Percentiles rank a stretch among this genome's conserved stretches.
phyloP scores from a whole-genome alignment of 2,797 vertebrate genomes.

The Anas georgica region DNA sequence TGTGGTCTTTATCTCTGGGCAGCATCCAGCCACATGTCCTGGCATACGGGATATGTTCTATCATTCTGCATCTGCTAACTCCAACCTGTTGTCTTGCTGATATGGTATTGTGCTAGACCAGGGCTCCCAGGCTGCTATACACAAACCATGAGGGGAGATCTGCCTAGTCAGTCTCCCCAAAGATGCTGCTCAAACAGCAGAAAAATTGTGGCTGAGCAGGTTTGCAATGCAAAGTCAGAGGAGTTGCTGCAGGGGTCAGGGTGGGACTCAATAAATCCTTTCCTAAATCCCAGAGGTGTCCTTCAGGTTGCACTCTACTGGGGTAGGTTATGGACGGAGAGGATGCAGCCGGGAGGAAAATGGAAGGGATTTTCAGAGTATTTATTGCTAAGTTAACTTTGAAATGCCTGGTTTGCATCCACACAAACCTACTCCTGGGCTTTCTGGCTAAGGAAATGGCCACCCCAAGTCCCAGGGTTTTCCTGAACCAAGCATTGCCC shows the following conservation, averaged over 20 bases:
- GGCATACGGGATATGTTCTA: neutral
- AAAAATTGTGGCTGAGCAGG: neutral
- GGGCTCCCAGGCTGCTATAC: neutral
- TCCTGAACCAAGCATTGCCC: neutral
- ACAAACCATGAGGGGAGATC: neutral
- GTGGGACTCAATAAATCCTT: neutral
- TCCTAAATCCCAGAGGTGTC: neutral
- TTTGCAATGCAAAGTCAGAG: neutral
- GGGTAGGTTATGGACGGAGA: neutral
- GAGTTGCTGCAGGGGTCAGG: neutral
- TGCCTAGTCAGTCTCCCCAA: neutral
- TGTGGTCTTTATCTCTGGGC: neutral
- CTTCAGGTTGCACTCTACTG: neutral
- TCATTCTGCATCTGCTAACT: neutral
- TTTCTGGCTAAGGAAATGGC: neutral
- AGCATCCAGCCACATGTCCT: neutral
- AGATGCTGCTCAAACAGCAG: neutral
- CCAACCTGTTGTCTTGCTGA: fast-evolving
- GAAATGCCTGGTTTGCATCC: neutral
- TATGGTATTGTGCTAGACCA: fast-evolving
- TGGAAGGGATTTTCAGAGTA: neutral
- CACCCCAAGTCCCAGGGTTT: neutral
- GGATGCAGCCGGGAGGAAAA: neutral
- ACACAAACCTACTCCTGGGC: neutral
- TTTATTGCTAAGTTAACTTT: neutral